Evolutionary conservation across 2,797 vertebrate species (phyloP).

Genomic region (Xerus rutilus): DNA sequence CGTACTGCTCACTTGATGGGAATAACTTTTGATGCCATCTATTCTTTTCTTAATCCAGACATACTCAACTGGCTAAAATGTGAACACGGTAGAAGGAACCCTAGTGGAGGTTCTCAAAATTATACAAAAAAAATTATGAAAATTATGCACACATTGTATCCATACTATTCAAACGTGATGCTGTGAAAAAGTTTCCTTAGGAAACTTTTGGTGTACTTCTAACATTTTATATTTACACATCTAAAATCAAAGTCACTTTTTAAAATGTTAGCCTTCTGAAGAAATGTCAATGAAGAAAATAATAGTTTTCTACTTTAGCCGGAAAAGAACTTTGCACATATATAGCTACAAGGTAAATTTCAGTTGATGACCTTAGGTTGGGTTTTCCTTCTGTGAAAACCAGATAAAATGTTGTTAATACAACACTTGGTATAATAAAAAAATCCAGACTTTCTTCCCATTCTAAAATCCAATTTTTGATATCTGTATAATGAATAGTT

Average conservation of each 20-base stretch:
- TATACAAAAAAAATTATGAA: not conserved
- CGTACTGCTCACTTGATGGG: not conserved
- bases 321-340: conserved; percentile 36
- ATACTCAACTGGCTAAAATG: not conserved
- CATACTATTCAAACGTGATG: not conserved
- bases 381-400: conserved; percentile 34
- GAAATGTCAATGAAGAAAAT: conserved; percentile 30
- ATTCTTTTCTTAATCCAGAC: not conserved
- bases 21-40: not conserved
- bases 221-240: not conserved
- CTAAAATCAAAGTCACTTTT: not conserved
- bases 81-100: not conserved
- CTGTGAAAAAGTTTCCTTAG: not conserved
- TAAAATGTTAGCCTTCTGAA: not conserved
- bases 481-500: not conserved
- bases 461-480: not conserved
- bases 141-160: not conserved
- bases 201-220: not conserved
- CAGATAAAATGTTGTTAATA: not conserved
- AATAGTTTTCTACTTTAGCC: not conserved
- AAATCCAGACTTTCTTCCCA: not conserved
- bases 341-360: conserved; percentile 53
- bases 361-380: not conserved
- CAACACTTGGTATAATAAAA: not conserved
- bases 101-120: not conserved